Base-by-base conservation (phyloP, 2,113 vertebrate genomes). In the Cariama cristata region DNA sequence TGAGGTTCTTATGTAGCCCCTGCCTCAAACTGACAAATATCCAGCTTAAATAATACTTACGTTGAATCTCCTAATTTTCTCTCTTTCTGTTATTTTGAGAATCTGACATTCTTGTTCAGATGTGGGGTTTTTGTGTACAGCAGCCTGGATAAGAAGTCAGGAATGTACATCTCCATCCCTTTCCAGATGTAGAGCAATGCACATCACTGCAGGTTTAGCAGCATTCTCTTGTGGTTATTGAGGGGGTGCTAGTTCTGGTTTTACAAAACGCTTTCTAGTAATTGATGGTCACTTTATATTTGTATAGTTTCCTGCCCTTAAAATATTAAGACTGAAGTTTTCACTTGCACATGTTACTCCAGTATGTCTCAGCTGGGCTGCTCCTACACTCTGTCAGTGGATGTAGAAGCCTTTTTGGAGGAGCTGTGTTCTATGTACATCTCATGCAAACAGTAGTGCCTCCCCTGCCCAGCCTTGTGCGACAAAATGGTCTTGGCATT, bases 361-460 rank as follows among this genome's bases (percentile, higher is more conserved):
- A 44, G 64, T 11, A n/a, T 8, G 4, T 35, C 44, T 63, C 69
- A 49, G 52, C 35, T 66, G 55, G 15, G 16, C 49, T 56, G 82
- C n/a, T 79, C 55, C 92, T 52, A 11, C 23, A 10, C 38, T 33
- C 47, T 74, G 86, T 62, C 59, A 38, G 16, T 27, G 47, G 30
- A 26, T 18, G 35, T 7, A 15, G 33, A n/a, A 71, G 23, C 18
- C 45, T n/a, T 67, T 67, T 20, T 23, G 42, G 24, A 81, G 55
- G 22, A 66, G 32, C 8, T 52, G 26, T 71, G 69, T 18, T 66
- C 69, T 1, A 0, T 3, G 5, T 12, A 45, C 17, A 35, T 45
- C 66, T 56, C 56, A 35, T 0, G 0, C 27, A 42, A 52, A 14
- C 20, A n/a, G 59, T 2, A 42, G 38, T 22, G 47, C 42, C 49